Evolutionary conservation across 2,888 invertebrate genomes (phyloP).

Genomic region (Vandiemenella viatica): DNA sequence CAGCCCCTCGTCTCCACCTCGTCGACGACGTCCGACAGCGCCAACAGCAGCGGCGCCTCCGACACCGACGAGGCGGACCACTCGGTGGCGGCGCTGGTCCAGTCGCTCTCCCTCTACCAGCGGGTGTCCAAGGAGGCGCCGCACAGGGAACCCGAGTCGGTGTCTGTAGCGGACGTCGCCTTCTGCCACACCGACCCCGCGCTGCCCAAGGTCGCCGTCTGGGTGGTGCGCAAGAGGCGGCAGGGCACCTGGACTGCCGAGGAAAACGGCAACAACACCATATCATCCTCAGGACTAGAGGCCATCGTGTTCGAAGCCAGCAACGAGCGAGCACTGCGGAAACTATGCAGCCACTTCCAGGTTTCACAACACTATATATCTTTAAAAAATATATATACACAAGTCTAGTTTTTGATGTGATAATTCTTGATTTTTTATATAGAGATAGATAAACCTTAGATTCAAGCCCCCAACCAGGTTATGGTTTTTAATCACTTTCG

Average conservation of each 20-base stretch:
- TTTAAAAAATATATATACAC: too few species aligned
- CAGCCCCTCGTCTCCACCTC: conserved; percentile 5
- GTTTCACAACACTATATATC: too few species aligned
- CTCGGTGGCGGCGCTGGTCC: conserved; percentile 4
- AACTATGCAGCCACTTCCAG: conserved; percentile 21
- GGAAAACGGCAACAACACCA: neutral
- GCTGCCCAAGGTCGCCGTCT: conserved; percentile 23
- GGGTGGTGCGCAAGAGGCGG: conserved; percentile 21
- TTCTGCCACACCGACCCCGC: conserved; percentile 24
- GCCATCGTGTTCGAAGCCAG: conserved; percentile 23
- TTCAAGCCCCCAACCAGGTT: too few species aligned
- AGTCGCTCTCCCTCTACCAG: conserved; percentile 10
- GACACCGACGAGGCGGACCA: conserved; percentile 19
- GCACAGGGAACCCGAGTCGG: conserved; percentile 12
- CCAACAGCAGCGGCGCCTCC: conserved; percentile 21
- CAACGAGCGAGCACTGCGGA: conserved; percentile 20
- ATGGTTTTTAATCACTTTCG: too few species aligned
- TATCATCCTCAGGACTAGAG: conserved; percentile 16
- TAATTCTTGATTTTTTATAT: too few species aligned
- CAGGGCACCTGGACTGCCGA: conserved; percentile 1
- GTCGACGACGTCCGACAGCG: conserved; percentile 19
- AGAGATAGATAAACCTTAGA: too few species aligned
- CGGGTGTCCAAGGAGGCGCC: neutral
- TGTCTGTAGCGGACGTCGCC: conserved; percentile 22
- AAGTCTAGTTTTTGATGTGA: too few species aligned